phyloP scores from a whole-genome alignment of 1,140 invertebrate genomes.

The Ooceraea biroi region DNA sequence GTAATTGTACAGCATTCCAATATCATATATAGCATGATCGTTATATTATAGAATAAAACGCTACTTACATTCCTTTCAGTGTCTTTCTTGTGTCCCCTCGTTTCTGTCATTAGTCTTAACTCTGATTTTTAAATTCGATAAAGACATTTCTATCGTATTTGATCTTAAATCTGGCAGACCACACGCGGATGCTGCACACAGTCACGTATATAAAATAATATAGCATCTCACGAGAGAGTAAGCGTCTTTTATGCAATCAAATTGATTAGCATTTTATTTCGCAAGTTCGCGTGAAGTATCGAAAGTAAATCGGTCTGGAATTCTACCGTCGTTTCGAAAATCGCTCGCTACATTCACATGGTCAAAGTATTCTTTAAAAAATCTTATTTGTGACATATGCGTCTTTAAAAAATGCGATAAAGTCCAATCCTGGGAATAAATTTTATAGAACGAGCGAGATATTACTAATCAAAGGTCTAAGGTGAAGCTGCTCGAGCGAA shows the following conservation, averaged over 20 bases:
- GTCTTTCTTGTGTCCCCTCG: neutral
- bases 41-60: too few relatives aligned
- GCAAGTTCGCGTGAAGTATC: neutral
- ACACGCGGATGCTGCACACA: neutral
- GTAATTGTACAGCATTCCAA: conserved; percentile 6
- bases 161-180: too few relatives aligned
- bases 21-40: too few relatives aligned
- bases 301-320: conserved; percentile 1
- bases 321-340: neutral
- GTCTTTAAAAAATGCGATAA: conserved; percentile 14
- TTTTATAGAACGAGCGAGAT: neutral
- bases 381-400: too few relatives aligned
- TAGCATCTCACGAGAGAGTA: neutral
- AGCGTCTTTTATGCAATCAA: neutral
- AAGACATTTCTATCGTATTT: neutral
- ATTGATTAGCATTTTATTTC: neutral
- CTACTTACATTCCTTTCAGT: too few relatives aligned
- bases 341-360: neutral
- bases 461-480: too few relatives aligned
- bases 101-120: neutral
- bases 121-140: conserved; percentile 3
- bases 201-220: neutral
- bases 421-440: neutral
- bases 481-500: neutral
- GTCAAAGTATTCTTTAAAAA: neutral